phyloP scores from a whole-genome alignment of 2,113 vertebrate species.

The Spheniscus mendiculus region DNA sequence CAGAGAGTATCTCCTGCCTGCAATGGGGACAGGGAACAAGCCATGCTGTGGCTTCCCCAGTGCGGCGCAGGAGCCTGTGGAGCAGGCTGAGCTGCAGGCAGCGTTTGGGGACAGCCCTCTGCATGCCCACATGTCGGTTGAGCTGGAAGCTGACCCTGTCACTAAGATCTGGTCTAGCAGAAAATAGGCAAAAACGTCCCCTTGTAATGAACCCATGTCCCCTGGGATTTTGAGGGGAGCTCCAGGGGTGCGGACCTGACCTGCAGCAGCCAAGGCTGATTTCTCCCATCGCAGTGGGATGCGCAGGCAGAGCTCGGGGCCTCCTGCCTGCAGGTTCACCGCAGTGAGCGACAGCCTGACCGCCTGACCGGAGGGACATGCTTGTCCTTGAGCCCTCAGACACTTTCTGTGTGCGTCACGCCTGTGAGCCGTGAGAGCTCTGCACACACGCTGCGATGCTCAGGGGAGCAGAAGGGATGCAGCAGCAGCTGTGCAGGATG shows the following conservation, averaged over 20 bases:
- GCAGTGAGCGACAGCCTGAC: neutral
- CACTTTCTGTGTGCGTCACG: neutral
- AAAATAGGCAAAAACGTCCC: neutral
- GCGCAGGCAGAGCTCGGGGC: neutral
- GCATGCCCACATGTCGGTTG: rapidly evolving
- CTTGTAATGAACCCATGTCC: rapidly evolving
- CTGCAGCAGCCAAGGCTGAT: neutral
- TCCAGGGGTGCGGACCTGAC: neutral
- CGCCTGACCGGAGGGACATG: neutral
- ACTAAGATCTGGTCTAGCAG: neutral
- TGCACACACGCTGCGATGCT: neutral
- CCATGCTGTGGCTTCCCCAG: neutral
- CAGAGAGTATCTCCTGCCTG: neutral
- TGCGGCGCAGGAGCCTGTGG: rapidly evolving
- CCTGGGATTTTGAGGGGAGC: neutral
- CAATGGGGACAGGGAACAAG: neutral
- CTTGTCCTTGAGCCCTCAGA: neutral
- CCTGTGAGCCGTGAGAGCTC: neutral
- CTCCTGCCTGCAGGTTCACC: neutral
- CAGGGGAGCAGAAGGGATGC: neutral
- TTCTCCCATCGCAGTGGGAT: neutral
- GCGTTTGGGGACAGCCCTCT: neutral
- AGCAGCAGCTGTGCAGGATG: neutral
- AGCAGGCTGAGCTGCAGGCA: neutral
- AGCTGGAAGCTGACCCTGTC: neutral